A percentile compares a stretch with the other conserved stretches of the same genome.
Conservation (phyloP, 2,113 vertebrate species). For the Scophthalmus maximus region DNA sequence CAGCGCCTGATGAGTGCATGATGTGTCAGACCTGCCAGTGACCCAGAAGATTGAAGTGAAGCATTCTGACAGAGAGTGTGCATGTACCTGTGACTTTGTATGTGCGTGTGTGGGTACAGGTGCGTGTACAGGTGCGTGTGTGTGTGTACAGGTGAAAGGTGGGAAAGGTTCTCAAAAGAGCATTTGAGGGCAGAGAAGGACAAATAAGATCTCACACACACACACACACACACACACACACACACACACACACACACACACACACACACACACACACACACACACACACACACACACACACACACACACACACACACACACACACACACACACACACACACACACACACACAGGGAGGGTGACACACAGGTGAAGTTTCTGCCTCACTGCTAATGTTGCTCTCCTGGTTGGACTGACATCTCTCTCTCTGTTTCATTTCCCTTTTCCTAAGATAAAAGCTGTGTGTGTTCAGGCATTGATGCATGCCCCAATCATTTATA, state of each 20-base stretch:
- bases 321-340: constrained; percentile 12
- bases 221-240: constrained; percentile 6
- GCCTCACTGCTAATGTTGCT: constrained; percentile 44
- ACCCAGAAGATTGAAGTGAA: constrained; percentile 65
- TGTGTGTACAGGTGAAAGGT: not conserved
- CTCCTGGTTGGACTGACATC: constrained; percentile 23
- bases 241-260: not conserved
- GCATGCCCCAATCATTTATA: constrained; percentile 30
- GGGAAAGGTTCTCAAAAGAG: constrained; percentile 21
- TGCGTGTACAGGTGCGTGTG: not conserved
- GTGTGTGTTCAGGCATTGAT: constrained; percentile 1
- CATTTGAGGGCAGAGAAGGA: constrained; percentile 25
- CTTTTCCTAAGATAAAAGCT: constrained; percentile 7
- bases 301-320: not conserved
- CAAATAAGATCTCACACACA: constrained; percentile 20
- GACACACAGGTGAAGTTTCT: constrained; percentile 66
- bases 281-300: constrained; percentile 4
- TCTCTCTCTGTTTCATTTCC: not conserved
- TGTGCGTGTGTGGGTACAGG: not conserved
- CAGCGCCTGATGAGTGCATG: constrained; percentile 38
- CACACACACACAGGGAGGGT: not conserved
- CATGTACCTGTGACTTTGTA: not conserved
- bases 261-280: not conserved
- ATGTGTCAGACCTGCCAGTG: constrained; percentile 56
- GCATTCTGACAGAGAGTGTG: constrained; percentile 38